Conservation (phyloP, 2,797 vertebrate species). For the Sardinella longiceps region DNA sequence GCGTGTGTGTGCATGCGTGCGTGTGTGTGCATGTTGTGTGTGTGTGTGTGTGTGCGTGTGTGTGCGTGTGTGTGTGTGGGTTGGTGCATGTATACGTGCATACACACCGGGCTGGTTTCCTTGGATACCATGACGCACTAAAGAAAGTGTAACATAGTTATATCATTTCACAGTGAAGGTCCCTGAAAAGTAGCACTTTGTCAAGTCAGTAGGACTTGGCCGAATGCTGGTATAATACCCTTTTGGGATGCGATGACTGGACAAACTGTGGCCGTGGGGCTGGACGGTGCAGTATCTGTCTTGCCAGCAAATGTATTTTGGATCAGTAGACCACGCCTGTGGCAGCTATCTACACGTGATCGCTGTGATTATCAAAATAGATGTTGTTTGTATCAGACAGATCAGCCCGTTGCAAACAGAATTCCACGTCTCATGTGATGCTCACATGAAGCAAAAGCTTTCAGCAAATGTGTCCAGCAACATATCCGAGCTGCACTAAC, state of each 20-base stretch:
- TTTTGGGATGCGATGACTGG: background rate
- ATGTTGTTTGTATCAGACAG: constrained; percentile 50
- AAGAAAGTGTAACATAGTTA: background rate
- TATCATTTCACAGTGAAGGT: background rate
- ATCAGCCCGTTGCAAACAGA: constrained; percentile 30
- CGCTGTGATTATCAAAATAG: constrained; percentile 58
- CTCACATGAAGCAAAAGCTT: background rate
- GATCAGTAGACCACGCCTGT: constrained; percentile 46
- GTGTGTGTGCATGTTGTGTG: background rate
- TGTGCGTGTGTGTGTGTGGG: background rate
- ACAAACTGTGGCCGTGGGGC: background rate
- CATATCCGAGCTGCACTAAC: background rate
- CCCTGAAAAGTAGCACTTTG: background rate
- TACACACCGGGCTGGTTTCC: background rate
- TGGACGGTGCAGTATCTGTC: background rate
- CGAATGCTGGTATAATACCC: background rate
- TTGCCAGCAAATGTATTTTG: constrained; percentile 52
- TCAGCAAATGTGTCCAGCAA: background rate
- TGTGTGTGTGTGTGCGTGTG: background rate
- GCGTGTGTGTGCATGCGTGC: background rate
- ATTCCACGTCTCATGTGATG: background rate
- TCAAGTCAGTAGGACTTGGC: background rate
- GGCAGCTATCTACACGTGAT: constrained; percentile 51
- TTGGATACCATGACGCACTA: background rate
- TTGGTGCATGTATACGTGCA: background rate